phyloP scores from a whole-genome alignment of 1,140 invertebrate species.

The Choristoneura fumiferana region DNA sequence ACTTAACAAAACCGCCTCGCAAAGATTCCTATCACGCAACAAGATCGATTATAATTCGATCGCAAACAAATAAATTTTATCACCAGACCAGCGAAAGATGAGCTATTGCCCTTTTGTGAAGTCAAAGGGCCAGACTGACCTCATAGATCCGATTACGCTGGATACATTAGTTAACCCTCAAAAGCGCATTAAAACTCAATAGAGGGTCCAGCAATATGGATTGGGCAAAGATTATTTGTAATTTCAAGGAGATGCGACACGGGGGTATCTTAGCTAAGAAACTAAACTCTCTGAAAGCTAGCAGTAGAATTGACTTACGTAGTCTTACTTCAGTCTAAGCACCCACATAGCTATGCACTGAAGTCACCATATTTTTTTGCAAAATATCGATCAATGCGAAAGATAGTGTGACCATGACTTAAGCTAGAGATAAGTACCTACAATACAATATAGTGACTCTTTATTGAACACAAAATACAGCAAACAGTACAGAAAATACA shows the following conservation, averaged over 20 bases:
- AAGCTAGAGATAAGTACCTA: too few species aligned
- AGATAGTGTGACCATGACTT: too few species aligned
- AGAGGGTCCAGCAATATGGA: slow-evolving; percentile 50
- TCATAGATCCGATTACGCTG: slow-evolving; percentile 41
- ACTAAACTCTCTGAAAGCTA: too few species aligned
- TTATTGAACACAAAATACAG: too few species aligned
- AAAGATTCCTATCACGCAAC: slow-evolving; percentile 47
- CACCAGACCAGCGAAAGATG: slow-evolving; percentile 36
- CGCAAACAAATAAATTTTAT: slow-evolving; percentile 63
- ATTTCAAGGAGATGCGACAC: slow-evolving; percentile 12
- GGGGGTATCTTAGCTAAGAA: too few species aligned
- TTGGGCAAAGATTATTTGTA: slow-evolving; percentile 26
- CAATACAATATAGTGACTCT: too few species aligned
- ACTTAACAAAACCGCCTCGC: slow-evolving; percentile 39
- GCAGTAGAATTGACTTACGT: too few species aligned
- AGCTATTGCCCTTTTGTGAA: slow-evolving; percentile 40
- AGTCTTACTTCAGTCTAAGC: too few species aligned
- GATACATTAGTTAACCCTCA: slow-evolving; percentile 64
- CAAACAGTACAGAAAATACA: too few species aligned
- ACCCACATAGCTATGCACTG: too few species aligned
- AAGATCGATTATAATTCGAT: slow-evolving; percentile 68
- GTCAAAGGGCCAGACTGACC: slow-evolving; percentile 27
- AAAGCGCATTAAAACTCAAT: slow-evolving; percentile 71
- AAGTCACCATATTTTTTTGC: too few species aligned
- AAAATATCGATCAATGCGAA: too few species aligned